phyloP scores from a whole-genome alignment of 2,888 invertebrate genomes.

The Nasonia oneida region DNA sequence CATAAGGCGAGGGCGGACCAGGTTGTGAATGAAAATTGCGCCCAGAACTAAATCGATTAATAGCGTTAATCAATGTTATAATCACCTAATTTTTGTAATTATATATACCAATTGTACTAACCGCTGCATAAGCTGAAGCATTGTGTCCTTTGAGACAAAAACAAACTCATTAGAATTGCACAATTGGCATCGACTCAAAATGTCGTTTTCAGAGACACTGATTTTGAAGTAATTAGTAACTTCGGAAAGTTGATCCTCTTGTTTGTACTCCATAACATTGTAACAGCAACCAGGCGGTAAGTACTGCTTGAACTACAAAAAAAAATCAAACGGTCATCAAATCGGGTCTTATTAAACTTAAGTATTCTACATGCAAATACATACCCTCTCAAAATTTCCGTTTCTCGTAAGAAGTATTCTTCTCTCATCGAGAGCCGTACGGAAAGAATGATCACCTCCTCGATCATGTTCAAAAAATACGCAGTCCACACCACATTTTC shows the following conservation, averaged over 20 bases:
- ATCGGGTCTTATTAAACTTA: neutral
- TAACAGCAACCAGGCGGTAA: slow-evolving; percentile 83
- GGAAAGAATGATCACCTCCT: slow-evolving; percentile 81
- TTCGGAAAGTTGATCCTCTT: slow-evolving; percentile 84
- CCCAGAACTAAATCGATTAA: neutral
- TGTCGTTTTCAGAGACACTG: slow-evolving; percentile 82
- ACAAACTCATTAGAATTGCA: slow-evolving; percentile 81
- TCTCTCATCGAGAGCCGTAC: slow-evolving; percentile 80
- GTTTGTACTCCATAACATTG: slow-evolving; percentile 81
- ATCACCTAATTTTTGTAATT: neutral
- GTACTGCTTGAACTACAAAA: slow-evolving; percentile 74
- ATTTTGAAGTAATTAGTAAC: slow-evolving; percentile 86
- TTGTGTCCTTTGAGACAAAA: slow-evolving; percentile 77
- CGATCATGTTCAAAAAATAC: slow-evolving; percentile 80
- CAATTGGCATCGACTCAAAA: slow-evolving; percentile 86
- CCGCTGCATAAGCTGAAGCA: slow-evolving; percentile 69
- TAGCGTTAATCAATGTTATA: neutral
- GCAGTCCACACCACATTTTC: slow-evolving; percentile 84
- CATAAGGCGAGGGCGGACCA: neutral
- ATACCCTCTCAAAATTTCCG: slow-evolving; percentile 78
- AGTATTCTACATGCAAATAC: neutral
- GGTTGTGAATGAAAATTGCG: slow-evolving; percentile 14
- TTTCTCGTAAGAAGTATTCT: slow-evolving; percentile 83
- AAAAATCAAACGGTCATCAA: slow-evolving; percentile 12
- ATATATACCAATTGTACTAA: slow-evolving; percentile 17